phyloP scores from a whole-genome alignment of 2,797 vertebrate genomes.

The Tokudaia muenninki region DNA sequence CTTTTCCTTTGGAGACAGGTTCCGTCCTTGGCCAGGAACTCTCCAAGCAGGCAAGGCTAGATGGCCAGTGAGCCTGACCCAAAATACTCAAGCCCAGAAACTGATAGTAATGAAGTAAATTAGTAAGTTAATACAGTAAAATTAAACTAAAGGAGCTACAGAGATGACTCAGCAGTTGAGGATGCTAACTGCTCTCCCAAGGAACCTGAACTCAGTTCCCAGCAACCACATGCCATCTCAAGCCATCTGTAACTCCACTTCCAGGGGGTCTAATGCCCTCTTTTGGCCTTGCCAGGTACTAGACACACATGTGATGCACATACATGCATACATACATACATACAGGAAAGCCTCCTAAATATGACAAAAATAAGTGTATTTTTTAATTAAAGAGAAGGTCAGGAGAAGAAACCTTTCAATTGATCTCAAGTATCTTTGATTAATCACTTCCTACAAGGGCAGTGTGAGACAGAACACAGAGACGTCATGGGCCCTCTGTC shows the following conservation, averaged over 20 bases:
- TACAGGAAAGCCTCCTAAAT: neutral
- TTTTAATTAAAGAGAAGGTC: neutral
- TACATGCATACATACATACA: neutral
- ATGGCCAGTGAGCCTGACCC: neutral
- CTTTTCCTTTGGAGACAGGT: neutral
- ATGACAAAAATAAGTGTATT: neutral
- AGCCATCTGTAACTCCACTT: neutral
- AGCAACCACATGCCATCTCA: neutral
- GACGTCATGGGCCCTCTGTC: constrained; percentile 38
- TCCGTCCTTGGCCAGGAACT: neutral
- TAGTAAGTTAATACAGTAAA: neutral
- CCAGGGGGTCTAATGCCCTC: neutral
- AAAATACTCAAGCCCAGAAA: constrained; percentile 32
- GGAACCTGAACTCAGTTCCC: neutral
- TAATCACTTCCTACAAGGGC: constrained; percentile 54
- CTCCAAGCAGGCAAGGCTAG: neutral
- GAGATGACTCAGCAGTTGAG: neutral
- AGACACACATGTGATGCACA: neutral
- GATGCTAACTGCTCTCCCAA: neutral
- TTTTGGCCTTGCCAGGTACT: too few species aligned
- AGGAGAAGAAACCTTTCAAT: neutral
- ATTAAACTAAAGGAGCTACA: neutral
- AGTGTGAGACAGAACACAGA: neutral
- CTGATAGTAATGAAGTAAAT: constrained; percentile 2
- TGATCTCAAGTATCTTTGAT: constrained; percentile 56